Evolutionary conservation across 2,113 vertebrate genomes (phyloP), one percentile per base, ranked within the genome.

Genomic region (Cygnus atratus): DNA sequence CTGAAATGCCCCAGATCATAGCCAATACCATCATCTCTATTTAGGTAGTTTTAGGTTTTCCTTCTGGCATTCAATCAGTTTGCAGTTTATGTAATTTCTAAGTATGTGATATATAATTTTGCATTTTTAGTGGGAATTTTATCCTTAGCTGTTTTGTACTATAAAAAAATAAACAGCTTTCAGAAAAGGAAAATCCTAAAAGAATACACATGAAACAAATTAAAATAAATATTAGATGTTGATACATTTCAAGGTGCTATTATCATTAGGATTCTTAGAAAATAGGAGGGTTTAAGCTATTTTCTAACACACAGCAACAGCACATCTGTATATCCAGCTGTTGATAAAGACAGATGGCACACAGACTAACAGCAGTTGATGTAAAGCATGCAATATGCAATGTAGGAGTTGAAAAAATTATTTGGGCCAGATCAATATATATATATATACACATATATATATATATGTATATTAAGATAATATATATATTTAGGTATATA

Each of bases 341-440:
- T 87, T 25, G 21, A 91, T 95, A 93, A 95, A 96, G 88, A 93
- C 75, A 97, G 93, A 96, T 95, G 81, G 93, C 63, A 39, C 41
- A 33, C 10, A 26, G 20, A 95, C 14, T 94, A 95, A 94, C 95
- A 97, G 90, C 39, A 90, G 88, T 24, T 18, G 33, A 71, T 76
- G 57, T 73, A 95, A 96, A 94, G 92, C 67, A 91, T 84, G 39
- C 31, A 46, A 95, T 84, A 91, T 78, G 22, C 25, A 92, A 20
- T 48, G 43, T 68, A 93, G 46, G 70, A 93, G 21, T 39, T 87
- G 39, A 93, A 97, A 96, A 92, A 93, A 94, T 91, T 7, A 92
- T 94, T 83, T 97, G 70, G 73, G 65, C 28, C 52, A 84, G 73
- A 97, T 90, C 31, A 22, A 46, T 46, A 46, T 9, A 46, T 19